Evolutionary conservation across 1,140 invertebrate genomes (phyloP).

Genomic region (Copidosoma floridanum): DNA sequence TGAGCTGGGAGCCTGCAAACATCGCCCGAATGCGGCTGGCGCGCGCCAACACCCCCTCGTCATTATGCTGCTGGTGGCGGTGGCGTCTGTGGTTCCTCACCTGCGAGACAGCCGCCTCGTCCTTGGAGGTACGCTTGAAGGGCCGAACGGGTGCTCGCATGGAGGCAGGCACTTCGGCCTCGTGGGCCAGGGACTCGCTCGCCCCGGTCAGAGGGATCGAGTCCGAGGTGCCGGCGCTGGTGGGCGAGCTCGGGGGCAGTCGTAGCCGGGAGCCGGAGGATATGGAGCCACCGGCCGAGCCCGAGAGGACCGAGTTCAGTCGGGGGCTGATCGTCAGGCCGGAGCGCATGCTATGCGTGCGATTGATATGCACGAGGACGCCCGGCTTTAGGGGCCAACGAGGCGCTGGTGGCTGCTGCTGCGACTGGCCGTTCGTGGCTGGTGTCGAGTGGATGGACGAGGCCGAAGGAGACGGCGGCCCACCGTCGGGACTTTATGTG

Average conservation of each 20-base stretch:
- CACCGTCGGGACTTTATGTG: slow-evolving; percentile 45
- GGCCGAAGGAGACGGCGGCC: slow-evolving; percentile 48
- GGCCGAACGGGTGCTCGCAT: slow-evolving; percentile 26
- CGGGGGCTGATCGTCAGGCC: slow-evolving; percentile 39
- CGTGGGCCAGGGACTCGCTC: slow-evolving; percentile 10
- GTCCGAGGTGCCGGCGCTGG: not conserved
- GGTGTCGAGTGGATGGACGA: slow-evolving; percentile 42
- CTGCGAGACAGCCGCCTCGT: slow-evolving; percentile 11
- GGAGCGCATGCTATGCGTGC: slow-evolving; percentile 62
- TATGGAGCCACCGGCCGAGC: too few relatives aligned
- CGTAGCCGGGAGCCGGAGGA: too few relatives aligned
- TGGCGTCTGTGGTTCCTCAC: slow-evolving; percentile 15
- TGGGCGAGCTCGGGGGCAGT: not conserved
- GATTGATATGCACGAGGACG: slow-evolving; percentile 82
- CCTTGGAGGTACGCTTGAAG: slow-evolving; percentile 23
- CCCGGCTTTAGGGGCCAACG: slow-evolving; percentile 87
- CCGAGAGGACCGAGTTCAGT: slow-evolving; percentile 7
- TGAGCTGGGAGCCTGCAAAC: slow-evolving; percentile 48
- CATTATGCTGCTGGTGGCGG: slow-evolving; percentile 32
- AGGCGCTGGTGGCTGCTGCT: slow-evolving; percentile 62
- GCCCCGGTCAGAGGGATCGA: slow-evolving; percentile 14
- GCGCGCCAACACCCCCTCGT: slow-evolving; percentile 50
- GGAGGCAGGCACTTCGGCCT: slow-evolving; percentile 13
- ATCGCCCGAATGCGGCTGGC: slow-evolving; percentile 53
- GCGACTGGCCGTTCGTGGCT: not conserved